Base-by-base conservation (phyloP, 2,113 vertebrate genomes). In the Engystomops pustulosus region DNA sequence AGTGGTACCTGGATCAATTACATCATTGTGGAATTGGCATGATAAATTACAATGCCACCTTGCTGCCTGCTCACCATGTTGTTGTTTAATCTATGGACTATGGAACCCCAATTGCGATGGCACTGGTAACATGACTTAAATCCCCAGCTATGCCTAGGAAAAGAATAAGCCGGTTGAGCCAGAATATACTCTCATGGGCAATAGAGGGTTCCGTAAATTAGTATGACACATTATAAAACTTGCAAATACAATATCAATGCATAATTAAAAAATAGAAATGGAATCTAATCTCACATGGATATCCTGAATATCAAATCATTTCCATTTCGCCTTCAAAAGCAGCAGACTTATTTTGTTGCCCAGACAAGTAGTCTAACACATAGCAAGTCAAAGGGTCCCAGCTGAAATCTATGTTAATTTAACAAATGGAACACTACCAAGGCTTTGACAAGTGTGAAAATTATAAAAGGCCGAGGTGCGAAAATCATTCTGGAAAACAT, bases 371-470 rank as follows among this genome's bases (percentile, higher is more conserved):
- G 78, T 67, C 60, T 67, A 32, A 80, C 78, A 65, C 58, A 65
- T 79, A 79, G 38, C 41, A 77, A 55, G 30, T 41, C 49, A 81
- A 68, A 80, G 47, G 60, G 79, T 53, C 67, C 44, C 45, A 70
- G 30, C 62, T 55, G 47, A 70, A 70, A 70, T 71, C 65, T 69
- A 69, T 70, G 65, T 38, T 81, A 70, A 81, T 81, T 60, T 81
- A 70, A 53, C 62, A 81, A 68, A 70, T 70, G 67, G 47, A 69
- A 51, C 62, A 36, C 60, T 67, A 68, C 47, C 38, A 27, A 80
- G 60, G 55, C 45, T 65, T 65, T 81, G 60, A 81, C 67, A 71
- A 71, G 65, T 70, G 67, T 49, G 58, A 80, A 70, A 70, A 81
- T 55, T 36, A 81, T 81, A 81, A 69, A 81, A 71, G 49, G 15